Evolutionary conservation across 2,888 invertebrate genomes (phyloP).

Genomic region (Biston stratarius): DNA sequence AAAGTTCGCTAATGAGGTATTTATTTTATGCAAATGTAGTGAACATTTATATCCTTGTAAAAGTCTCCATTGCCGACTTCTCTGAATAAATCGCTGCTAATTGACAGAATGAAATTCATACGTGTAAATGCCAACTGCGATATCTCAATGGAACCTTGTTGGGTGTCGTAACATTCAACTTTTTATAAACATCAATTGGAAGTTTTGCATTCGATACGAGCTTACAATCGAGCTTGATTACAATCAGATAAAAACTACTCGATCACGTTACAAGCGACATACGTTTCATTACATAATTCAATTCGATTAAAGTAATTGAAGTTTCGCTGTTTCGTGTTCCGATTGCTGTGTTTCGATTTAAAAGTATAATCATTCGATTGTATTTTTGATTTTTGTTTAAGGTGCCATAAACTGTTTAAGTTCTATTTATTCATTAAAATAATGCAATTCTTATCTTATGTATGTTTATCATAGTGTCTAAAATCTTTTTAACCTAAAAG

Average conservation of each 20-base stretch:
- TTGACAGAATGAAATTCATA: constrained; percentile 32
- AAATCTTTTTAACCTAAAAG: no score
- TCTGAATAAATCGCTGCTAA: constrained; percentile 11
- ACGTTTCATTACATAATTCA: constrained; percentile 38
- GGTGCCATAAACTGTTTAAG: no score
- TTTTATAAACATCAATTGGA: constrained; percentile 55
- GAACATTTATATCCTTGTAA: no score
- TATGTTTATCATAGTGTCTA: no score
- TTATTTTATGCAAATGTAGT: not conserved
- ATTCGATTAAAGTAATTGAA: constrained; percentile 33
- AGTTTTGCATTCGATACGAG: constrained; percentile 57
- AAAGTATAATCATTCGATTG: not conserved
- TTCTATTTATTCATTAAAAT: no score
- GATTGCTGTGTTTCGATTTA: not conserved
- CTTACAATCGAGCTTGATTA: constrained; percentile 45
- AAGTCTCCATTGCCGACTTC: not conserved
- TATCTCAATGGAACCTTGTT: constrained; percentile 32
- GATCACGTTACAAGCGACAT: constrained; percentile 31
- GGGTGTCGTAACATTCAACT: constrained; percentile 47
- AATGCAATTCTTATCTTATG: no score
- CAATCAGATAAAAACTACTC: constrained; percentile 39
- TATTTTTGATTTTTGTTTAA: no score
- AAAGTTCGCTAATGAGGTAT: no score
- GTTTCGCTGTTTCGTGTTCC: constrained; percentile 21
- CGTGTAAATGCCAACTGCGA: constrained; percentile 36